Evolutionary conservation across 2,888 invertebrate genomes (phyloP).

Genomic region (Drosophila atroscutellata): DNA sequence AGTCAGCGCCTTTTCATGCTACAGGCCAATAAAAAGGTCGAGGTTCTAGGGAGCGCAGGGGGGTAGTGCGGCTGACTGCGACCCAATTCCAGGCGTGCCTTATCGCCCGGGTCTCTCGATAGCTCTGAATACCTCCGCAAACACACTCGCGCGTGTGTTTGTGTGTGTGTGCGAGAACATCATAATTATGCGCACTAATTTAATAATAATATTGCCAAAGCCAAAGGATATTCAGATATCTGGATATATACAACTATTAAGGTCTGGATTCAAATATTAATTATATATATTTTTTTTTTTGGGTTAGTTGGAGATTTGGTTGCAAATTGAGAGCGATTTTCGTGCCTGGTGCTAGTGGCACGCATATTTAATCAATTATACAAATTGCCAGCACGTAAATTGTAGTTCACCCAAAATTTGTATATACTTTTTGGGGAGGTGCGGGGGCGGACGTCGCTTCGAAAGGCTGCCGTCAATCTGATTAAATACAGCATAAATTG

Average conservation of each 20-base stretch:
- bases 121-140: conserved; percentile 28
- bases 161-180: conserved; percentile 27
- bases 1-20: conserved; percentile 70
- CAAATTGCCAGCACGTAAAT: conserved; percentile 67
- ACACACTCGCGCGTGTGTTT: background rate
- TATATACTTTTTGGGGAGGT: conserved; percentile 21
- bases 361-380: conserved; percentile 78
- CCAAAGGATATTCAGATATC: conserved; percentile 20
- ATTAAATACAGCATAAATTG: conserved; percentile 74
- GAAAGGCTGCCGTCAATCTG: conserved; percentile 61
- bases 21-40: conserved; percentile 67
- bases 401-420: conserved; percentile 40
- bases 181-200: conserved; percentile 62
- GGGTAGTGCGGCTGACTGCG: conserved; percentile 19
- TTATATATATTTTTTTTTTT: conserved; percentile 19
- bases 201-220: conserved; percentile 56
- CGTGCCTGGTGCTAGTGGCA: conserved; percentile 46
- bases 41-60: background rate
- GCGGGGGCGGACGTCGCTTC: background rate
- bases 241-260: conserved; percentile 25
- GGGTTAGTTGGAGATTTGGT: conserved; percentile 24
- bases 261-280: conserved; percentile 39
- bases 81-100: conserved; percentile 79
- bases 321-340: conserved; percentile 61
- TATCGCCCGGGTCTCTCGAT: conserved; percentile 51